Percentiles rank a stretch among this genome's conserved stretches.
phyloP scores from a whole-genome alignment of 2,113 vertebrate species.

The Phaethornis superciliosus region DNA sequence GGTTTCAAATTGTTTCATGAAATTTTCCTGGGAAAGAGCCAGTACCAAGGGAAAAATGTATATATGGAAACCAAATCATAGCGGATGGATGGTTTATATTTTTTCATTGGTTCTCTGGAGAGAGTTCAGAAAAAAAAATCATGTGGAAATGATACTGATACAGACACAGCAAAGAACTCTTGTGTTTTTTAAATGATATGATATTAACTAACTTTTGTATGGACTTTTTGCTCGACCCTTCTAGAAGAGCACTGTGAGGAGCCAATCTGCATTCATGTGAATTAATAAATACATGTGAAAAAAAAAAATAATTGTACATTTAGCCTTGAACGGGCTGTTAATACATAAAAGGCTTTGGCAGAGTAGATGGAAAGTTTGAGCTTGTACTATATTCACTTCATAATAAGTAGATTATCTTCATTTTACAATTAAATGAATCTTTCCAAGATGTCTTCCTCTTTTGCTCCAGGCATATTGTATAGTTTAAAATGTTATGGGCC shows the following conservation, averaged over 20 bases:
- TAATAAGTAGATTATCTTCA: not conserved
- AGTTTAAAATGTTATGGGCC: not conserved
- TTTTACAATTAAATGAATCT: not conserved
- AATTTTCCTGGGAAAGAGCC: not conserved
- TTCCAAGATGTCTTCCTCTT: not conserved
- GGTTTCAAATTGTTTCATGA: not conserved
- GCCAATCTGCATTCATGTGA: not conserved
- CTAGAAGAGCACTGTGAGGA: not conserved
- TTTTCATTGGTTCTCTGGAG: not conserved
- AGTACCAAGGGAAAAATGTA: not conserved
- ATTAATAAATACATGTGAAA: not conserved
- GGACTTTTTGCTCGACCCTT: not conserved
- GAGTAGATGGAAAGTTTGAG: not conserved
- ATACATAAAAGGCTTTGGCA: not conserved
- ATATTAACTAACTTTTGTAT: not conserved
- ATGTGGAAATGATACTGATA: not conserved
- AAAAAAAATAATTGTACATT: not conserved
- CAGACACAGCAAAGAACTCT: not conserved
- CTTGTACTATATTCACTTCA: not conserved
- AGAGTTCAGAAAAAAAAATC: no score
- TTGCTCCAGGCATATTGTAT: not conserved
- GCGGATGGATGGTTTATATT: not conserved
- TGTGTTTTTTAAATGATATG: fast-evolving
- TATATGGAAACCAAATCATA: not conserved
- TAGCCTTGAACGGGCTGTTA: not conserved